A percentile compares a stretch with the other conserved stretches of the same genome.
These are phyloP conservation scores for Nomada ruficornis DNA, from an alignment of 2,888 invertebrate species.

Conservation along the genomic window DNA sequence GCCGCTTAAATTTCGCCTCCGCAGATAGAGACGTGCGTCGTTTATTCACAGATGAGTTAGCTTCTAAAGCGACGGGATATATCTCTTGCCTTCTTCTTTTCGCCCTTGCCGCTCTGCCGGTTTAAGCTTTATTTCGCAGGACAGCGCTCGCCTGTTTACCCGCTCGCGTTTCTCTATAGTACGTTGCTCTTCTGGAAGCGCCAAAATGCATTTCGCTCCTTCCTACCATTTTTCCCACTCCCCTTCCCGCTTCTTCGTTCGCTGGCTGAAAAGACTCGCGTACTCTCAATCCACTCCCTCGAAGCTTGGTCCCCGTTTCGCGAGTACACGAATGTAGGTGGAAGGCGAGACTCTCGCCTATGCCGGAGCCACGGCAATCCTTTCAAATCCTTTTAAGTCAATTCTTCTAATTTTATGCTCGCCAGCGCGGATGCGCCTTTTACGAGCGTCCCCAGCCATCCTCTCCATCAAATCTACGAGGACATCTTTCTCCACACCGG, in stretches of 20 bases:
- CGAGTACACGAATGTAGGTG: constrained; percentile 48
- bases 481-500: constrained; percentile 49
- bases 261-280: constrained; percentile 30
- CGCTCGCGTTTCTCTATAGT: constrained; percentile 36
- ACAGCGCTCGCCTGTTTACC: constrained; percentile 57
- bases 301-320: constrained; percentile 50
- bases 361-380: constrained; percentile 70
- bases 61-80: constrained; percentile 51
- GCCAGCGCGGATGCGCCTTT: constrained; percentile 72
- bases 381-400: constrained; percentile 80
- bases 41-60: constrained; percentile 48
- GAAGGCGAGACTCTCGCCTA: constrained; percentile 60
- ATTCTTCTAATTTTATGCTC: constrained; percentile 81
- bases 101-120: constrained; percentile 22
- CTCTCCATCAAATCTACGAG: constrained; percentile 69
- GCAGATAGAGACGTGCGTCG: constrained; percentile 22
- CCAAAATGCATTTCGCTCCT: constrained; percentile 59
- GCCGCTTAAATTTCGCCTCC: constrained; percentile 33
- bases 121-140: constrained; percentile 52
- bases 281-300: constrained; percentile 67
- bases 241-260: constrained; percentile 8
- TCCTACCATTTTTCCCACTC: not conserved
- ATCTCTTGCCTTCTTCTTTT: constrained; percentile 39
- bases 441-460: constrained; percentile 71
- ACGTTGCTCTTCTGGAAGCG: constrained; percentile 44